phyloP scores from a whole-genome alignment of 35 echinoderm and acorn worm genomes.

The Antedon bifida region DNA sequence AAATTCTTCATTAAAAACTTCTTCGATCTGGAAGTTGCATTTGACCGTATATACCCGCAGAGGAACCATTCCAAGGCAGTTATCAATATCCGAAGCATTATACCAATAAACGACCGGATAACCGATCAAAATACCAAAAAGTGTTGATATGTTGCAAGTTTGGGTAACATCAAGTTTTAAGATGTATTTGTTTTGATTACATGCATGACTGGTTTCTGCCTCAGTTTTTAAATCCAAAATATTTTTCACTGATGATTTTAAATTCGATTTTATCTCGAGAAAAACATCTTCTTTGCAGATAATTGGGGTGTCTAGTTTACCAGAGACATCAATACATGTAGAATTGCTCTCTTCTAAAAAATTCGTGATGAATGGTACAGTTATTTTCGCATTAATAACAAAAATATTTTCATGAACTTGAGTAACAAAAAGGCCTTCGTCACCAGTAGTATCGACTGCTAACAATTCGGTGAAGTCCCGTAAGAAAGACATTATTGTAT shows the following conservation, averaged over 20 bases:
- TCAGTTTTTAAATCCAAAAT: neutral
- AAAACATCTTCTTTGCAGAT: neutral
- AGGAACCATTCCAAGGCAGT: conserved; percentile 6
- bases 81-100: neutral
- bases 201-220: neutral
- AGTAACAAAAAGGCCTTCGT: neutral
- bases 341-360: neutral
- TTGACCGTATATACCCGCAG: conserved; percentile 4
- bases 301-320: neutral
- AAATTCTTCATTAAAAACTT: neutral
- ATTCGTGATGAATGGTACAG: neutral
- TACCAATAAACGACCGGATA: conserved; percentile 15
- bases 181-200: neutral
- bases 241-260: neutral
- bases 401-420: neutral
- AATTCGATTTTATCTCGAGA: neutral
- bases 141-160: neutral
- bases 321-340: neutral
- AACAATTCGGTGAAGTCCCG: neutral
- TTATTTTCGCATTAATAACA: neutral
- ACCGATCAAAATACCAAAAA: conserved; percentile 16
- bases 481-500: neutral
- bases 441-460: neutral
- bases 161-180: neutral
- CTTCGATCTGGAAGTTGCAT: neutral